Conservation (phyloP, 2,888 invertebrate species). For the Lasius fuliginosus region DNA sequence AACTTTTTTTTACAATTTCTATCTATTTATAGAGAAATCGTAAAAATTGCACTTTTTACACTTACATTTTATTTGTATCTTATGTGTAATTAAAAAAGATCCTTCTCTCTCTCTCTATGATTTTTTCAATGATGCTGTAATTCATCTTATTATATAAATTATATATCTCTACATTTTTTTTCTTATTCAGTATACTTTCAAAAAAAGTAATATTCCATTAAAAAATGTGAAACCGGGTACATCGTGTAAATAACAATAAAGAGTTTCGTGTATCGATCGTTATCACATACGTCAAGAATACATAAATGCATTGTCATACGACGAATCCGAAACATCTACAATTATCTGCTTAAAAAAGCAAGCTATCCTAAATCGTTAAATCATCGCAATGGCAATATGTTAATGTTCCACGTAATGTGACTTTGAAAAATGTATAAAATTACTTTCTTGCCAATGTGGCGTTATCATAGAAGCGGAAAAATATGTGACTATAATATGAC, state of each 20-base stretch:
- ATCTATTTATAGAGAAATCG: background rate
- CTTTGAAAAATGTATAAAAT: background rate
- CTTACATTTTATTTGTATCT: background rate
- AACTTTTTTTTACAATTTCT: background rate
- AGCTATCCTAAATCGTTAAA: conserved; percentile 29
- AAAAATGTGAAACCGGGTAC: background rate
- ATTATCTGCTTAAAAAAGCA: conserved; percentile 12
- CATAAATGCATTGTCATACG: conserved; percentile 6
- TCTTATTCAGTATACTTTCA: background rate
- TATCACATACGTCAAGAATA: conserved; percentile 36
- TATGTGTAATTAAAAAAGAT: background rate
- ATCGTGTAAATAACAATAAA: conserved; percentile 10
- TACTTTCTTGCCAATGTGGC: background rate
- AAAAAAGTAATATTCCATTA: background rate
- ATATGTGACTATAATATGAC: conserved; percentile 8
- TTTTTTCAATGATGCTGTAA: background rate
- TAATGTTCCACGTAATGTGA: conserved; percentile 10
- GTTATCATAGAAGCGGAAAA: background rate
- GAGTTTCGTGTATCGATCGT: conserved; percentile 1
- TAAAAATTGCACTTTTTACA: background rate
- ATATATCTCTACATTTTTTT: background rate
- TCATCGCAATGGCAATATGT: background rate
- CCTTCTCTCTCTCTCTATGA: background rate
- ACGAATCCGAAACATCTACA: conserved; percentile 19
- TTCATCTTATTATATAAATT: background rate